Evolutionary conservation across 2,888 invertebrate genomes (phyloP), one percentile per base, ranked within the genome.

Genomic region (Perizoma flavofasciatum): DNA sequence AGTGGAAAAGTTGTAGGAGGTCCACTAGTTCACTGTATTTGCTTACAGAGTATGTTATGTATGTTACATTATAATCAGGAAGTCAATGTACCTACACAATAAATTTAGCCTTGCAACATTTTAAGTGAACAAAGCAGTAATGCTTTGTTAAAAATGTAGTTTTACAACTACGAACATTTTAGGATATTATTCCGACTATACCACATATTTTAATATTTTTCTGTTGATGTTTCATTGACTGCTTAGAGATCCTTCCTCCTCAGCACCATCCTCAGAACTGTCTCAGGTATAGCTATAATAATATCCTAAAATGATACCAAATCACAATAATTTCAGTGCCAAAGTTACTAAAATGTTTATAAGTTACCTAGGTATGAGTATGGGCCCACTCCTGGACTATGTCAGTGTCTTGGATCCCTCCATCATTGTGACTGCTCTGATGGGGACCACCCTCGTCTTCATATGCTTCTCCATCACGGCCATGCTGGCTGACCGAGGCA

Each of bases 391-490:
- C 40, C 81, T 98, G 66, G 95, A 96, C 73, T 94, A 96, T 83
- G 97, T 96, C 48, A 95, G 97, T 74, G 83, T 93, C 63, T 89
- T 98, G 65, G 95, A 99, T 86, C 98, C 98, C 5, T 94, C 96
- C 68, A 97, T 98, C 72, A 95, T 99, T 65, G 92, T 97, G 32
- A 97, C 98, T 22, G 98, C 98, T 11, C 93, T 99, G 63, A 85
- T 97, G 70, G 96, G 95, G 61, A 97, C 98, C 0, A 94, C 96
- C 40, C 89, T 98, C 48, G 96, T 99, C 56, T 99, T 99, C 88
- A 95, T 96, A 10, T 97, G 98, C 75, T 98, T 99, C 92, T 96
- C 97, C 22, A 86, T 98, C 73, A 95, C 97, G 53, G 95, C 99
- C 4, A 93, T 99, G 82, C 93, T 97, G 70, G 97, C 97, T 54